A percentile compares a stretch with the other conserved stretches of the same genome.
Conservation (phyloP, 2,888 invertebrate species). For the Drosophila helvetica region DNA sequence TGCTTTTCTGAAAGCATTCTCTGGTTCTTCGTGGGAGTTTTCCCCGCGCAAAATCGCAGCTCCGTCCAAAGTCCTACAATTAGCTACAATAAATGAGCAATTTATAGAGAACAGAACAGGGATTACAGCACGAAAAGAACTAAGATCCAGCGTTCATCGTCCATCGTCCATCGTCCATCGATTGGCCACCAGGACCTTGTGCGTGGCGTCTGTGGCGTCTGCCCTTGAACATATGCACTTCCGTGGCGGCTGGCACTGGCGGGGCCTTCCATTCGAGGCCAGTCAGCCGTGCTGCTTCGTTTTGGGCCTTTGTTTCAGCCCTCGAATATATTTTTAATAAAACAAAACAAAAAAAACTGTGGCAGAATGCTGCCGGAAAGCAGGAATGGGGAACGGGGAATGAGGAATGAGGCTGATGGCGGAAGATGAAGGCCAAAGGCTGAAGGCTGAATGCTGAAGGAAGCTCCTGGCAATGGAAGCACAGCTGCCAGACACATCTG, state of each 20-base stretch:
- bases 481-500: slow-evolving; percentile 80
- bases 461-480: slow-evolving; percentile 37
- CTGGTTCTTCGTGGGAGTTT: slow-evolving; percentile 75
- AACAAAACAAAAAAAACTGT: slow-evolving; percentile 47
- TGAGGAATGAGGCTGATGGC: slow-evolving; percentile 21
- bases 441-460: too few species aligned
- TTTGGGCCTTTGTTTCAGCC: slow-evolving; percentile 35
- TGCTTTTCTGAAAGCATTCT: slow-evolving; percentile 73
- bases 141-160: slow-evolving; percentile 11
- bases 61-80: slow-evolving; percentile 66
- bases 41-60: not conserved
- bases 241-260: slow-evolving; percentile 40
- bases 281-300: slow-evolving; percentile 57
- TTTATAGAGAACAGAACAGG: slow-evolving; percentile 58
- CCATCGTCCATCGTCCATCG: slow-evolving; percentile 19
- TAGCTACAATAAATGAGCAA: slow-evolving; percentile 84
- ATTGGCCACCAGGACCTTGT: slow-evolving; percentile 27
- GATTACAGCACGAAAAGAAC: slow-evolving; percentile 40
- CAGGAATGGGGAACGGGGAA: not conserved
- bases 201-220: slow-evolving; percentile 36
- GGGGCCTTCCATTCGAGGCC: slow-evolving; percentile 64
- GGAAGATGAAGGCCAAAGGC: slow-evolving; percentile 24
- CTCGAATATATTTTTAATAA: slow-evolving; percentile 67
- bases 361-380: slow-evolving; percentile 1
- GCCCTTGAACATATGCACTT: slow-evolving; percentile 71